These are phyloP conservation scores for Hypomecis punctinalis DNA, from an alignment of 2,888 invertebrate genomes.

Conservation along the genomic window DNA sequence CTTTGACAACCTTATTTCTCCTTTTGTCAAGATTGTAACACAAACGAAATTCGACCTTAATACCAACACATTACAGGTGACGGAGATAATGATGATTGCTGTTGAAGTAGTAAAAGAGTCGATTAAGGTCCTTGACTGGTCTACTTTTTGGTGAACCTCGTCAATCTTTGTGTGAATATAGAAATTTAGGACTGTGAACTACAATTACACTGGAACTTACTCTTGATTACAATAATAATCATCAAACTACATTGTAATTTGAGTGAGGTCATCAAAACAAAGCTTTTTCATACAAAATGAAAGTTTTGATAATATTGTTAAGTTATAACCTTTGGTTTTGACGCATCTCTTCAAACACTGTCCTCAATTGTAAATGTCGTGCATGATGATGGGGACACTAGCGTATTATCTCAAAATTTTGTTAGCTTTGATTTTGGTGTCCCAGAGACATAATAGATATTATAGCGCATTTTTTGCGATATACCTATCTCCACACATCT, in stretches of 20 bases:
- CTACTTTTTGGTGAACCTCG: slow-evolving; percentile 59
- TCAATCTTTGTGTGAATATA: slow-evolving; percentile 46
- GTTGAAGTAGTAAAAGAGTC: slow-evolving; percentile 29
- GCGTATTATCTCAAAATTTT: too few relatives aligned
- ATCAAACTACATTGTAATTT: not conserved
- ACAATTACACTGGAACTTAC: slow-evolving; percentile 5
- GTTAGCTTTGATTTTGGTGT: too few relatives aligned
- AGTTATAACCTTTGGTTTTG: too few relatives aligned
- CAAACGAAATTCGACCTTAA: slow-evolving; percentile 46
- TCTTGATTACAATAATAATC: slow-evolving; percentile 11
- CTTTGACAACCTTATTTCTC: slow-evolving; percentile 31
- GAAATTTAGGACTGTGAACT: slow-evolving; percentile 42
- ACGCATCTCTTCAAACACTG: too few relatives aligned
- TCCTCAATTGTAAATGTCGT: too few relatives aligned
- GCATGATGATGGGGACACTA: too few relatives aligned
- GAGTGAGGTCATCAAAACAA: slow-evolving; percentile 1
- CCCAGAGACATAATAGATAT: too few relatives aligned
- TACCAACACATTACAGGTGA: slow-evolving; percentile 34
- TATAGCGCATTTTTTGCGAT: too few relatives aligned
- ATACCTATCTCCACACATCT: too few relatives aligned
- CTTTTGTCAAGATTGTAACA: not conserved
- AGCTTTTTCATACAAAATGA: too few relatives aligned
- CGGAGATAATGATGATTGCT: slow-evolving; percentile 30
- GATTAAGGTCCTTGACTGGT: slow-evolving; percentile 62
- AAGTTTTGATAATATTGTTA: too few relatives aligned